Evolutionary conservation across 2,113 vertebrate genomes (phyloP), one percentile per base, ranked within the genome.

Genomic region (Sapayoa aenigma): DNA sequence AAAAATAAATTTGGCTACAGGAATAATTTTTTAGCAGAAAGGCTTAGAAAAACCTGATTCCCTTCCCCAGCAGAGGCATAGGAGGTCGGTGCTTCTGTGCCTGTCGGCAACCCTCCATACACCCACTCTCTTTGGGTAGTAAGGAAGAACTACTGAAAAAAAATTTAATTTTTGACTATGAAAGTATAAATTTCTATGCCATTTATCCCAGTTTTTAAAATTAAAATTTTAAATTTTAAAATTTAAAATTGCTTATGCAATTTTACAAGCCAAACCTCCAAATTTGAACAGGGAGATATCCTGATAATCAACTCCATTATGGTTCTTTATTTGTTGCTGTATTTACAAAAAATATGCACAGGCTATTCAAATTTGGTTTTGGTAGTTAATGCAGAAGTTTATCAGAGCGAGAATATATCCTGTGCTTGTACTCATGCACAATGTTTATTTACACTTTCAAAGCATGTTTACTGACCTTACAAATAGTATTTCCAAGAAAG

Each of bases 391-490:
- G 44, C 24, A 1, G 31, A 81, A 68, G 39, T 78, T 86, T 96
- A 82, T 92, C 69, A 69, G 83, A 92, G 59, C 52, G 35, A 74
- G 37, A 92, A 68, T 39, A 78, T 33, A 50, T 90, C 80, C 83
- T 92, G 49, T 84, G 68, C 76, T 84, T 71, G 44, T 49, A 78
- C 49, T 68, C 21, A 39, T 37, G 67, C 35, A 33, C 20, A 78
- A 24, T 87, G 90, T 87, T 94, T 95, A 60, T 95, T 95, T 90
- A 90, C 60, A 71, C 31, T 94, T 88, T 75, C 35, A 87, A 93
- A 84, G 62, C 19, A 9, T 84, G 73, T 95, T 95, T 97, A 92
- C 88, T 78, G 73, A 89, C 79, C 76, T 80, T 81, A 87, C 53
- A 71, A 92, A 90, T 21, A 81, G 37, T 39, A 59, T 77, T 93